These are phyloP conservation scores for Dicerorhinus sumatrensis DNA, from an alignment of 2,113 vertebrate species.

Conservation along the genomic window DNA sequence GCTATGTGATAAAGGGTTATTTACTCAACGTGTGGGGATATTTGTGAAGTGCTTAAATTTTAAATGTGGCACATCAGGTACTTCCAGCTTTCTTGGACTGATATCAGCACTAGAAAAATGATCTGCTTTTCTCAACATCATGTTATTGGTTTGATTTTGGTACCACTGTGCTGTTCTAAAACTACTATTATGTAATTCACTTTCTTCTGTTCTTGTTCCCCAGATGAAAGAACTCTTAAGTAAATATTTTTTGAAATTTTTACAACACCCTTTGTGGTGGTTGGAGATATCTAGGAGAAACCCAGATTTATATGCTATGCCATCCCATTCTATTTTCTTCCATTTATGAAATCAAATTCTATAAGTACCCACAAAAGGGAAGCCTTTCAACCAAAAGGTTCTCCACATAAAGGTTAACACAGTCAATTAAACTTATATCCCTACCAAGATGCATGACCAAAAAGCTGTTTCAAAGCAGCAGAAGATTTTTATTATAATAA, in stretches of 20 bases:
- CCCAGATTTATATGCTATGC: background rate
- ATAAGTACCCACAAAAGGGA: background rate
- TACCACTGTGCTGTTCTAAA: background rate
- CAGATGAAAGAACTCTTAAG: conserved; percentile 47
- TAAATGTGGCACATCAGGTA: conserved; percentile 54
- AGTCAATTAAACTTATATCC: background rate
- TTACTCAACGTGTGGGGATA: conserved; percentile 12
- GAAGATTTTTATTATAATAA: background rate
- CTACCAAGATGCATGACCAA: background rate
- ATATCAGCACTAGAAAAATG: background rate
- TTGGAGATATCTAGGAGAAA: background rate
- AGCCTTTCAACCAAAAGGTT: conserved; percentile 32
- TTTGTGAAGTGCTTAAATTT: conserved; percentile 57
- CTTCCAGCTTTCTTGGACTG: conserved; percentile 26
- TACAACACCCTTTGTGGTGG: background rate
- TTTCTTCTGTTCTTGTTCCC: conserved; percentile 32
- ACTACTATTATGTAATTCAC: background rate
- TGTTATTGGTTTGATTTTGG: background rate
- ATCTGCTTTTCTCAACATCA: background rate
- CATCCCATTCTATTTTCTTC: background rate
- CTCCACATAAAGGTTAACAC: background rate
- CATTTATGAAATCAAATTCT: conserved; percentile 32
- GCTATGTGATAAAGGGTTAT: conserved; percentile 64
- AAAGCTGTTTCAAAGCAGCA: conserved; percentile 36
- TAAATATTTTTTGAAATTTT: conserved; percentile 42